A percentile compares a stretch with the other conserved stretches of the same genome.
These are phyloP conservation scores for Gopherus evgoodei DNA, from an alignment of 2,113 vertebrate genomes.

Conservation along the genomic window DNA sequence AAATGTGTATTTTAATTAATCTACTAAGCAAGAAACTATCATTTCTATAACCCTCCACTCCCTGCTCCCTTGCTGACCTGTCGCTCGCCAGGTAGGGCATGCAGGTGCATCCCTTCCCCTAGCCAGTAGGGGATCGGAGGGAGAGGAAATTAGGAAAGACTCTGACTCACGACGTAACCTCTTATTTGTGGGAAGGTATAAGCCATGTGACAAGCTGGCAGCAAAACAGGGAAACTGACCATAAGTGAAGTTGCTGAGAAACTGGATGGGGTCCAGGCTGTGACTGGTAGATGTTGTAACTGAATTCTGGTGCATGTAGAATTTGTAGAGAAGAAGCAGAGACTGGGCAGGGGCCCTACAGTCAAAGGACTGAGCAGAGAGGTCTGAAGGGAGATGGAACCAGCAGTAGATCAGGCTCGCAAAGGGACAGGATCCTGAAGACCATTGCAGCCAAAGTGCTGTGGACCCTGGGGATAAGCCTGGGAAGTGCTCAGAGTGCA, in stretches of 20 bases:
- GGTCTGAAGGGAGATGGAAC: neutral
- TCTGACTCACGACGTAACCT: neutral
- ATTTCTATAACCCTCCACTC: neutral
- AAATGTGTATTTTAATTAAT: neutral
- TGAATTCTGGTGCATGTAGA: neutral
- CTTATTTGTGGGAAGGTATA: neutral
- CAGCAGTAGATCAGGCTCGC: neutral
- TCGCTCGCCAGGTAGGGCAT: neutral
- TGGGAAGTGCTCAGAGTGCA: neutral
- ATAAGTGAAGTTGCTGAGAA: neutral
- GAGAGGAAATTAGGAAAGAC: neutral
- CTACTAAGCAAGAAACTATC: neutral
- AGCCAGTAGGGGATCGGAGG: neutral
- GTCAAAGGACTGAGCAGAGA: neutral
- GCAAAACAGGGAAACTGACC: neutral
- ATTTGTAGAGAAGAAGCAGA: neutral
- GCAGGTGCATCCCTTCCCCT: neutral
- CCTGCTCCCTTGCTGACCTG: too few relatives aligned
- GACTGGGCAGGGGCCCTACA: neutral
- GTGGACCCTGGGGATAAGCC: neutral
- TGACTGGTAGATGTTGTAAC: neutral
- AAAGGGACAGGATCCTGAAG: neutral
- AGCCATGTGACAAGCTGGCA: neutral
- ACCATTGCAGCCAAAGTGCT: neutral
- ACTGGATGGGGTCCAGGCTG: neutral